Base-by-base conservation (phyloP, 2,797 vertebrate species). In the Botia almorhae region DNA sequence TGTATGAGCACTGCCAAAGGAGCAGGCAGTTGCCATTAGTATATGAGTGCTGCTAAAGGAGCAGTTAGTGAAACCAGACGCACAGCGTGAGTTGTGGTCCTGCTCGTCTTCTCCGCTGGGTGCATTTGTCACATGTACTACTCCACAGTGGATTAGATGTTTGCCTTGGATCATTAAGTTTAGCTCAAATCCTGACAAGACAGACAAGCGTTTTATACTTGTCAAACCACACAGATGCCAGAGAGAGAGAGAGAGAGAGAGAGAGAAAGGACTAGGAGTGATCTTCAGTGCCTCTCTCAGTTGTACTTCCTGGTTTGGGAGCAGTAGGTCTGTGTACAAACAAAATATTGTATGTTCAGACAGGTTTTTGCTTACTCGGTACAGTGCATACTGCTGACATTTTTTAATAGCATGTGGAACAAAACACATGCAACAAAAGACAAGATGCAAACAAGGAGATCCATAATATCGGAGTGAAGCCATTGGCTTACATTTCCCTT, bases 141-240 rank as follows among this genome's bases (percentile, higher is more conserved):
- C 78, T 86, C 81, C 69, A 69, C 74, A 85, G 76, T 83, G 84
- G 82, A 85, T 85, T 84, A 87, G 85, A 81, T 85, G 87, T 80
- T 87, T 77, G 76, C 81, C 64, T 81, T 83, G 81, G 84, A 82
- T 86, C 86, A 85, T 87, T 87, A 87, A 83, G 83, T 86, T 83
- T 86, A 84, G 83, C 80, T 87, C 82, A 85, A 83, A 86, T 81
- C 81, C 78, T 83, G 81, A 87, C 85, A 85, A 79, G 72, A 78
- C 74, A 83, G 84, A 86, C 83, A 86, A 85, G 82, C 69, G 26
- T 86, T 83, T 82, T 74, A 83, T 86, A 75, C 82, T 70, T 85
- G 83, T 84, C 86, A 83, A 83, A 84, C 69, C 78, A 74, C 68
- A 69, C 79, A 51, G 36, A 39, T 60, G 64, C 68, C 26, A 58